Conservation (phyloP, 1,140 invertebrate species). For the Proales similis region DNA sequence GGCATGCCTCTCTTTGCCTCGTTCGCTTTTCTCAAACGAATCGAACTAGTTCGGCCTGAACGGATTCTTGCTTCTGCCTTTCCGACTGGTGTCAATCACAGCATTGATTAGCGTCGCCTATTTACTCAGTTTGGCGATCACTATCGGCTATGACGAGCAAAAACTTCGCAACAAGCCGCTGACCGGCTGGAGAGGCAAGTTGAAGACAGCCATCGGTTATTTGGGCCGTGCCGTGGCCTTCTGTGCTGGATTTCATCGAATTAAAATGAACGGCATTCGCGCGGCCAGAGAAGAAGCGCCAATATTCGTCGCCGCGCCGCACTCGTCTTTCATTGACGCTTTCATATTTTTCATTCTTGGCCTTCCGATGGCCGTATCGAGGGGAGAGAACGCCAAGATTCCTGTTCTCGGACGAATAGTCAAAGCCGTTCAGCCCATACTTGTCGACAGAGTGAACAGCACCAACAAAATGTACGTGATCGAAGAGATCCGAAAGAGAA, state of each 20-base stretch:
- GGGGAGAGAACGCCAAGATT: constrained; percentile 67
- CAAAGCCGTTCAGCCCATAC: constrained; percentile 85
- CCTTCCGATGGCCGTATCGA: constrained; percentile 70
- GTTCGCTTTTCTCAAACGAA: neutral
- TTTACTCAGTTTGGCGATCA: constrained; percentile 5
- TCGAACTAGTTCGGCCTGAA: constrained; percentile 4
- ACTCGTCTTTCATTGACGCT: constrained; percentile 82
- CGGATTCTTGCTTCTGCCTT: neutral
- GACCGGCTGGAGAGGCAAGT: constrained; percentile 11
- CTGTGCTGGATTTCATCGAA: constrained; percentile 64
- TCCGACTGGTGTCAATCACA: neutral
- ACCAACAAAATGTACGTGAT: constrained; percentile 83
- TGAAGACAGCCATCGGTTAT: neutral
- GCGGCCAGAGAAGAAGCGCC: constrained; percentile 66
- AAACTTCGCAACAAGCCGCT: constrained; percentile 1
- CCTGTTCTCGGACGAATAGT: constrained; percentile 78
- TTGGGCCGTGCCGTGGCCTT: constrained; percentile 18
- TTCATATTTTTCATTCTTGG: constrained; percentile 70
- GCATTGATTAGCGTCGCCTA: neutral
- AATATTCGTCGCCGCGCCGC: constrained; percentile 76
- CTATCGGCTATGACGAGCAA: constrained; percentile 11
- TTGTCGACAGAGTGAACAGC: constrained; percentile 81
- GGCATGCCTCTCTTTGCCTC: neutral
- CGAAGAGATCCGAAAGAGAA: constrained; percentile 75
- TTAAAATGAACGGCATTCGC: constrained; percentile 63